Evolutionary conservation across 2,888 invertebrate genomes (phyloP), one percentile per base, ranked within the genome.

Genomic region (Mesoligia furuncula): DNA sequence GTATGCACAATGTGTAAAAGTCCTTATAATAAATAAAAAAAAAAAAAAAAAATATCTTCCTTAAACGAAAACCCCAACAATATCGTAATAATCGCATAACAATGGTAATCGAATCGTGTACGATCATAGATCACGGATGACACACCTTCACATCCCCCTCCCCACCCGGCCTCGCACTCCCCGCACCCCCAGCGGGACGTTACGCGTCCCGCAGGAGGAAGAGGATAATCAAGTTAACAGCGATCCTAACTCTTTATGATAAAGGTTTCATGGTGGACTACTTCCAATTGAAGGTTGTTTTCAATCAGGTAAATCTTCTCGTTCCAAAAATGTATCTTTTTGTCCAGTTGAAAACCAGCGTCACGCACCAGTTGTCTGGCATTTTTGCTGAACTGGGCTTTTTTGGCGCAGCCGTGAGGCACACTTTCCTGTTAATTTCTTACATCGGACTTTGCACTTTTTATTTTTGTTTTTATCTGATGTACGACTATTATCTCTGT

Each of bases 151-250:
- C 15, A 1, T n/a, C 13, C 4, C 39, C 17, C n/a, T 0, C 13
- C 24, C 42, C 13, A 9, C 24, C n/a, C 24, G 36, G 31, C 1
- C 73, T 8, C n/a, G 39, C 27, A 8, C 13, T 8, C n/a, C 17
- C 15, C n/a, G n/a, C n/a, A 17, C 20, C 42, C 57, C n/a, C 27
- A 2, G 57, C n/a, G 27, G 17, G 39, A 45, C 36, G 61, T 45
- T 65, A 69, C 65, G 51, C 36, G 45, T 51, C 84, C 59, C 75
- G 24, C 75, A 45, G 27, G 62, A 54, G 80, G 72, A 77, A 72
- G 24, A 73, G 48, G 24, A 80, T 71, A 80, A 71, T 76, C 70
- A 76, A 54, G 70, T 76, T 85, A 68, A 71, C 39, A 75, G 73
- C 64, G 59, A 84, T 65, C 74, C 59, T 59, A 84, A 73, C 62